Percentiles rank a stretch among this genome's conserved stretches.
Evolutionary conservation across 2,797 vertebrate species (phyloP).

Genomic region (Hyperoplus lanceolatus): DNA sequence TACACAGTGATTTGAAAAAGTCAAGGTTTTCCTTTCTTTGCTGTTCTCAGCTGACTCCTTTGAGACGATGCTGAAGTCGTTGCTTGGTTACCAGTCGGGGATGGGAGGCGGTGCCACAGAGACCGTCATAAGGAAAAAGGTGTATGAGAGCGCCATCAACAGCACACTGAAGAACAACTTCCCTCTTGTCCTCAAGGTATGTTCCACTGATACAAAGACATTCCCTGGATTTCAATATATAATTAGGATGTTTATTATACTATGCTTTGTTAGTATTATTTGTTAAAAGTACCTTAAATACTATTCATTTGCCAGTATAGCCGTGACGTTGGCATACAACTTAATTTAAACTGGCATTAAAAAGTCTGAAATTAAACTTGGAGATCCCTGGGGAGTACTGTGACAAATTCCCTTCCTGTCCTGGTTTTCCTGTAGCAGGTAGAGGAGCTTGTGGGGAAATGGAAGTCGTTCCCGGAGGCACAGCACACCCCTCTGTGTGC

Average conservation of each 20-base stretch:
- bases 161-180: constrained; percentile 90
- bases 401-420: background rate
- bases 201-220: background rate
- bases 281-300: too few relatives aligned
- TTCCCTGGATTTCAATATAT: too few relatives aligned
- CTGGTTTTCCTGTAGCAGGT: constrained; percentile 84
- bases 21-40: background rate
- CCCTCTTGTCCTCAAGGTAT: constrained; percentile 90
- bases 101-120: constrained; percentile 84
- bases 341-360: too few relatives aligned
- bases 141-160: constrained; percentile 90
- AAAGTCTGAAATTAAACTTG: background rate
- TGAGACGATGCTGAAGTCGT: constrained; percentile 97
- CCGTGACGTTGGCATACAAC: too few relatives aligned
- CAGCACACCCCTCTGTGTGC: constrained; percentile 95
- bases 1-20: background rate
- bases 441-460: constrained; percentile 93
- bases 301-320: too few relatives aligned
- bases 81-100: constrained; percentile 92
- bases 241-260: too few relatives aligned
- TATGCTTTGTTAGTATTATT: too few relatives aligned
- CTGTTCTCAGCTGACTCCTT: constrained; percentile 91
- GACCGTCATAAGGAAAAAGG: constrained; percentile 89
- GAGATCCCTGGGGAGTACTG: too few relatives aligned
- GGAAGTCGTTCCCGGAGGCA: constrained; percentile 89